Percentiles rank a stretch among this genome's conserved stretches.
phyloP scores from a whole-genome alignment of 2,797 vertebrate species.

The Galaxias olidus region DNA sequence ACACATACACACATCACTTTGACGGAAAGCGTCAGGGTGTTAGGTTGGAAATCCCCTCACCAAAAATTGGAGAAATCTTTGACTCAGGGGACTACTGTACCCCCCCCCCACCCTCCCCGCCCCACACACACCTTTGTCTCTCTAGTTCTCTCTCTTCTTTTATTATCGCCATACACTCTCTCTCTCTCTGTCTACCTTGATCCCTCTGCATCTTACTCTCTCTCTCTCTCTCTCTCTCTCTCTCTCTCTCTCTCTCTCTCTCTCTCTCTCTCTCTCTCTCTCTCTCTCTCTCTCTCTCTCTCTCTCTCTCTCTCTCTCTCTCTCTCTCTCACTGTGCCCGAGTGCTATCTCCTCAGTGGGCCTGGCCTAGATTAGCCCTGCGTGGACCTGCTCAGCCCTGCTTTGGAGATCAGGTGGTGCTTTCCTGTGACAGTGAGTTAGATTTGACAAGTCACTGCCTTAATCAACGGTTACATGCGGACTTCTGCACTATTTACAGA shows the following conservation, averaged over 20 bases:
- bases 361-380: too few relatives aligned
- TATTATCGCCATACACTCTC: neutral
- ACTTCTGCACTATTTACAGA: too few relatives aligned
- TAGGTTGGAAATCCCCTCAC: conserved; percentile 51
- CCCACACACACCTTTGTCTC: conserved; percentile 1
- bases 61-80: conserved; percentile 60
- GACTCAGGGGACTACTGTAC: conserved; percentile 46
- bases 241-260: neutral
- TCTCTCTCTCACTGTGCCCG: neutral
- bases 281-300: neutral
- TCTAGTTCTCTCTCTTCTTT: neutral
- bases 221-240: neutral
- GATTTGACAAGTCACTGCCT: too few relatives aligned
- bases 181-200: neutral
- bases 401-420: too few relatives aligned
- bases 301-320: neutral
- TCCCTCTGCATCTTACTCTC: neutral
- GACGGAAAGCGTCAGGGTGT: conserved; percentile 58
- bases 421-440: too few relatives aligned
- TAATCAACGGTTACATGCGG: too few relatives aligned
- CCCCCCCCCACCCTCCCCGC: neutral
- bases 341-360: too few relatives aligned
- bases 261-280: neutral
- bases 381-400: too few relatives aligned
- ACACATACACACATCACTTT: conserved; percentile 34